Conservation (phyloP, 2,797 vertebrate species). For the Microcaecilia unicolor region DNA sequence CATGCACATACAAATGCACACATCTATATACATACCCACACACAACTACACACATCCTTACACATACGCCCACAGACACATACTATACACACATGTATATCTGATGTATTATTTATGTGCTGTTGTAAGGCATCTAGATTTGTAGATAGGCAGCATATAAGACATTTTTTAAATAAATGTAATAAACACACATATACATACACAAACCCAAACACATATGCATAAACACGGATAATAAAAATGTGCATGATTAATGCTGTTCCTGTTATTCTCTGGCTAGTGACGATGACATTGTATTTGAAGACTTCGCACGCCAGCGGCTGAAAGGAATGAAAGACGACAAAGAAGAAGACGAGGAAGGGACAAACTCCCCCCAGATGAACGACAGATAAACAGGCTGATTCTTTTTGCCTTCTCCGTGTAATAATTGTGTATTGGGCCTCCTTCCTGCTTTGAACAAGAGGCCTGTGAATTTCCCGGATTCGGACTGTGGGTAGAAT, state of each 20-base stretch:
- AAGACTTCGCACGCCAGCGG: conserved; percentile 90
- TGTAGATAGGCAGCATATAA: too few relatives aligned
- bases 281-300: conserved; percentile 92
- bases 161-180: too few relatives aligned
- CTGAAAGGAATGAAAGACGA: conserved; percentile 82
- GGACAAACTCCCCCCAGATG: conserved; percentile 67
- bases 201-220: too few relatives aligned
- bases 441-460: conserved; percentile 45
- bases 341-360: conserved; percentile 82
- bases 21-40: too few relatives aligned
- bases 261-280: conserved; percentile 34
- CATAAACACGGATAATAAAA: too few relatives aligned
- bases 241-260: background rate
- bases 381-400: conserved; percentile 72
- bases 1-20: too few relatives aligned
- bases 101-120: too few relatives aligned
- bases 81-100: too few relatives aligned
- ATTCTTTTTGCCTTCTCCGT: background rate
- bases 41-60: too few relatives aligned
- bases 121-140: too few relatives aligned
- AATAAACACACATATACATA: too few relatives aligned
- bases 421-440: conserved; percentile 21
- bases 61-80: too few relatives aligned
- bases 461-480: conserved; percentile 35
- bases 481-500: conserved; percentile 48